These are phyloP conservation scores for Metalampra italica DNA, from an alignment of 2,888 invertebrate genomes.

Conservation along the genomic window DNA sequence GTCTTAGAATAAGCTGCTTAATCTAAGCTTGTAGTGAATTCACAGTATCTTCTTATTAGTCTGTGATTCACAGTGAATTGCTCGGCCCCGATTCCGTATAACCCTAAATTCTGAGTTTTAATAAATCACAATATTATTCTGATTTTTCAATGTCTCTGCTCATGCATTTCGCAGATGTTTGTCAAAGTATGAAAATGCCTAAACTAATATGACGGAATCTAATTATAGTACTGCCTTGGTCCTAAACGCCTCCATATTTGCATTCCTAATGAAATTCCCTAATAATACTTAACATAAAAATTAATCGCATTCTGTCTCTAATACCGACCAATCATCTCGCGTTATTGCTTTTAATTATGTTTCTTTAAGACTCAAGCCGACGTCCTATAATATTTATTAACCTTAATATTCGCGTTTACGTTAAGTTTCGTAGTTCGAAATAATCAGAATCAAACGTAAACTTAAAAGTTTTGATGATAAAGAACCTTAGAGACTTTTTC, in stretches of 20 bases:
- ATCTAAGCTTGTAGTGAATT: no score
- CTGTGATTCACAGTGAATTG: no score
- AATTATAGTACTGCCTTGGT: background rate
- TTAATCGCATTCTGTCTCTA: slow-evolving; percentile 34
- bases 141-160: no score
- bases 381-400: slow-evolving; percentile 15
- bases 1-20: no score
- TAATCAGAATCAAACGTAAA: slow-evolving; percentile 21
- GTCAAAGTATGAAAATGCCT: no score
- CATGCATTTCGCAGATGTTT: no score
- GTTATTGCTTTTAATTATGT: slow-evolving; percentile 42
- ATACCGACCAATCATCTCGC: slow-evolving; percentile 33
- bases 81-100: no score
- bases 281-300: slow-evolving; percentile 40
- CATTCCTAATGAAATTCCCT: slow-evolving; percentile 43
- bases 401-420: slow-evolving; percentile 22
- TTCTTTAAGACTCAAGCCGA: slow-evolving; percentile 22
- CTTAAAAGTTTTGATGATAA: slow-evolving; percentile 20
- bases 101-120: no score
- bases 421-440: slow-evolving; percentile 12
- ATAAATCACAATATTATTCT: no score
- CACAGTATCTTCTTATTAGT: no score
- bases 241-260: slow-evolving; percentile 29
- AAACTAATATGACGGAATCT: background rate
- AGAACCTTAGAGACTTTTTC: slow-evolving; percentile 19